Evolutionary conservation across 2,113 vertebrate species (phyloP), one percentile per base, ranked within the genome.

Genomic region (Notiomystis cincta): DNA sequence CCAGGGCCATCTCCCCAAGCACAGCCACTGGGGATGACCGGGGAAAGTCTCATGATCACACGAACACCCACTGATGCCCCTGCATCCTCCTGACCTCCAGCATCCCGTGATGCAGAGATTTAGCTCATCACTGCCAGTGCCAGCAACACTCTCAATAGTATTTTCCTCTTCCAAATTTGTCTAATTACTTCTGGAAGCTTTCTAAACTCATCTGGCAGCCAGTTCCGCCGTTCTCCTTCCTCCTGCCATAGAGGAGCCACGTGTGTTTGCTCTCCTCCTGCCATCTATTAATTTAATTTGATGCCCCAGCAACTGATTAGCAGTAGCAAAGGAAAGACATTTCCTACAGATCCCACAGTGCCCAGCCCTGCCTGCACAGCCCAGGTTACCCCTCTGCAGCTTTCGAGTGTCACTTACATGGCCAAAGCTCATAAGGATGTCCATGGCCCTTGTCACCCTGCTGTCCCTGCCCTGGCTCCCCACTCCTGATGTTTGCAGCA

Each of bases 101-200:
- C 53, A 90, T 27, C 54, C 23, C 0, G 0, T 17, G 37, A 20
- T 45, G 44, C 69, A 78, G 47, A 83, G 67, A 91, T 73, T 62
- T 28, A 91, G 42, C 69, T 91, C 76, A 87, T 31, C 33, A 38
- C 54, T 60, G 51, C 51, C 73, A 89, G 37, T 35, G 30, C 60
- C 64, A 89, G 54, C 25, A 70, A 73, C 47, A 45, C 14, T 78
- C 64, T 81, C 56, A 61, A 70, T 5, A 31, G 60, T 54, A 71
- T 91, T 87, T 70, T 84, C 64, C 83, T 50, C 89, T 84, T 84
- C 80, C 23, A 81, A 75, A 96, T 76, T 88, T 80, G 53, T 37
- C 70, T 92, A 76, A 95, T 95, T 92, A 95, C 64, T 95, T 90
- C 51, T 96, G 87, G 87, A 95, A 92, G 80, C 76, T 92, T 91